Conservation (phyloP, 2,113 vertebrate species). For the Chaetorhynchus papuensis region DNA sequence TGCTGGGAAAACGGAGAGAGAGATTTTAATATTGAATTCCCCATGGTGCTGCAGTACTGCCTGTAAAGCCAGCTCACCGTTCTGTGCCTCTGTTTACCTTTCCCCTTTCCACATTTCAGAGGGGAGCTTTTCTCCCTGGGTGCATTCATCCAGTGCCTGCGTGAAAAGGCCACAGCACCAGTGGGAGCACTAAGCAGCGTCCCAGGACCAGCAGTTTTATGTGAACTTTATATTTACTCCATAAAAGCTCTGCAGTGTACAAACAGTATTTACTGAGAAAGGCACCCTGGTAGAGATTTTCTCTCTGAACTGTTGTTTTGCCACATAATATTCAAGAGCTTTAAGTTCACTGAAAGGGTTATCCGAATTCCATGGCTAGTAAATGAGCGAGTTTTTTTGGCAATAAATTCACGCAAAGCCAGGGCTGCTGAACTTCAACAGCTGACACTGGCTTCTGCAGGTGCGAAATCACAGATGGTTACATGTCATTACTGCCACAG, state of each 20-base stretch:
- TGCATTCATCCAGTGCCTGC: neutral
- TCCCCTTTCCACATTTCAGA: neutral
- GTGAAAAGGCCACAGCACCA: neutral
- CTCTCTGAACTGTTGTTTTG: neutral
- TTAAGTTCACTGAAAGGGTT: slow-evolving; percentile 29
- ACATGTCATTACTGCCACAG: slow-evolving; percentile 66
- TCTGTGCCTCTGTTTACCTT: slow-evolving; percentile 9
- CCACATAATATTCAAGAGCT: neutral
- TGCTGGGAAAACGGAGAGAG: slow-evolving; percentile 13
- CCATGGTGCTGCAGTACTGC: neutral
- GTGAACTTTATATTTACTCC: neutral
- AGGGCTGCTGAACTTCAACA: slow-evolving; percentile 62
- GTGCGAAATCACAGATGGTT: slow-evolving; percentile 67
- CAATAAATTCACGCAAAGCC: slow-evolving; percentile 47
- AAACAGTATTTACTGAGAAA: neutral
- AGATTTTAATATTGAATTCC: slow-evolving; percentile 31
- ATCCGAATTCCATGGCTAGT: slow-evolving; percentile 35
- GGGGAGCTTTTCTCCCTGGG: neutral
- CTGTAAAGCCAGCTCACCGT: neutral
- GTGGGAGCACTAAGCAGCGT: neutral
- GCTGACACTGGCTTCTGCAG: slow-evolving; percentile 65
- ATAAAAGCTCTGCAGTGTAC: neutral
- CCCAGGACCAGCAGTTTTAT: neutral
- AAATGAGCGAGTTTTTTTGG: slow-evolving; percentile 24
- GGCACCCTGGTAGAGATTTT: neutral